Evolutionary conservation across 2,888 invertebrate species (phyloP).

Genomic region (Amphipoea lucens): DNA sequence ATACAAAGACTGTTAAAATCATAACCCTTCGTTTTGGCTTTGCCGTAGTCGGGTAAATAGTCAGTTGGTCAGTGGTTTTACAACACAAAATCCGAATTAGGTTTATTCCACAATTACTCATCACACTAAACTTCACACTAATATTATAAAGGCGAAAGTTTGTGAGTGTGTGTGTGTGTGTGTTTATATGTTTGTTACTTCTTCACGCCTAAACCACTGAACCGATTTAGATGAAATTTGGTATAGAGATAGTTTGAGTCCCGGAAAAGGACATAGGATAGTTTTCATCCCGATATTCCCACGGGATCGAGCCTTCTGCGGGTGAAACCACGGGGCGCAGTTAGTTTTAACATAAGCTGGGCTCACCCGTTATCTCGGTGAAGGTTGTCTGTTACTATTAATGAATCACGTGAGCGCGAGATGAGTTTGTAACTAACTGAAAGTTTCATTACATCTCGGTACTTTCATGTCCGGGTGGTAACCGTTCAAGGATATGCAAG

Average conservation of each 20-base stretch:
- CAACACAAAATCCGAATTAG: neutral
- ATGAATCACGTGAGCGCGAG: slow-evolving; percentile 30
- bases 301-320: too few relatives aligned
- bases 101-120: neutral
- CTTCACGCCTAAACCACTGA: too few relatives aligned
- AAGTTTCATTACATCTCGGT: slow-evolving; percentile 37
- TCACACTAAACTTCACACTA: too few relatives aligned
- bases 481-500: neutral
- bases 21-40: neutral
- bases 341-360: slow-evolving; percentile 9
- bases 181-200: too few relatives aligned
- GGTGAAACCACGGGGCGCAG: too few relatives aligned
- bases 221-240: too few relatives aligned
- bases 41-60: neutral
- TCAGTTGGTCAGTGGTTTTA: slow-evolving; percentile 5
- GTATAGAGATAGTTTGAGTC: too few relatives aligned
- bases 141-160: too few relatives aligned
- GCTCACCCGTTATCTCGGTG: slow-evolving; percentile 1
- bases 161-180: too few relatives aligned
- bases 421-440: slow-evolving; percentile 53
- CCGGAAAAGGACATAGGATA: too few relatives aligned
- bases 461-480: neutral
- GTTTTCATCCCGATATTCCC: too few relatives aligned
- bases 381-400: slow-evolving; percentile 34
- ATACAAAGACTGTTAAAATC: neutral